Evolutionary conservation across 2,113 vertebrate genomes (phyloP), one percentile per base, ranked within the genome.

Genomic region (Neodontobutis hainanensis): DNA sequence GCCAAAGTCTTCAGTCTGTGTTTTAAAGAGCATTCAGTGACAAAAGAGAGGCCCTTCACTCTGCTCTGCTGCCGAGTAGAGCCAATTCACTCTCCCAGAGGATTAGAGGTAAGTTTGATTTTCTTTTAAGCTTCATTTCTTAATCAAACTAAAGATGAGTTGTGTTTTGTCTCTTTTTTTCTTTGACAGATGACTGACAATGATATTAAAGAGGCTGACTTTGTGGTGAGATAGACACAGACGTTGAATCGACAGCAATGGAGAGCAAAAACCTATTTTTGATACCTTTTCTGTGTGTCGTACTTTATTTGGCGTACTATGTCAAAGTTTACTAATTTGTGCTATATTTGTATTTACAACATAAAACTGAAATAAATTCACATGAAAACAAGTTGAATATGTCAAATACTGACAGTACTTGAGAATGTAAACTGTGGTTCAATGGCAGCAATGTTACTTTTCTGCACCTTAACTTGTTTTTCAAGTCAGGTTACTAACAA

Each of bases 1-100:
- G 89, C 89, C 1, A 82, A 80, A 10, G 89, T 92, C 5, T 89
- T 92, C 68, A 67, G 75, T 6, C 72, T 91, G 62, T 91, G 90
- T 63, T 90, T 87, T 65, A 77, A 74, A 68, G 88, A 89, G 50
- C 87, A 90, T 45, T 63, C 82, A 5, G n/a, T 34, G 35, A 90
- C 85, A 0, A 86, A 78, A 49, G 49, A 88, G 19, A 80, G 87
- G 57, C 90, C 90, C 5, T 89, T 92, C 44, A 79, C 78, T 0
- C 1, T 83, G 11, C 87, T 91, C 6, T 89, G 77, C 62, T 87
- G 85, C 53, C 62, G 83, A 16, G 51, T 44, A 0, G 67, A 86
- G 66, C 78, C 84, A 0, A n/a, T 73, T 16, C 63, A 59, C 0
- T 63, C 76, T 8, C 88, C 86, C 34, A 71, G 87, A 68, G 78